Percentiles rank a stretch among this genome's conserved stretches.
These are phyloP conservation scores for Lycaena phlaeas DNA, from an alignment of 2,888 invertebrate species.

Conservation along the genomic window DNA sequence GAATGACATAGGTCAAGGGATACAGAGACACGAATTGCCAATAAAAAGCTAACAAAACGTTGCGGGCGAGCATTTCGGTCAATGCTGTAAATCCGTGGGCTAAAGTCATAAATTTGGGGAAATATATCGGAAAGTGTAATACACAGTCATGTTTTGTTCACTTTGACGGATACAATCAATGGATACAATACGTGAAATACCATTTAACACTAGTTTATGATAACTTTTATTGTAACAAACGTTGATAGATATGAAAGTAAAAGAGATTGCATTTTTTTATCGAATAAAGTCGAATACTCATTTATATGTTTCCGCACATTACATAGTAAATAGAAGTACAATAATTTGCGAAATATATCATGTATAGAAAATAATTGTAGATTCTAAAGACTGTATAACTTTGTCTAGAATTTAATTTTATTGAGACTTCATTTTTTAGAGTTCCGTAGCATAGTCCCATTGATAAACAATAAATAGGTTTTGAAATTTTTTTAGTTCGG, in stretches of 20 bases:
- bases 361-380: too few species aligned
- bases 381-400: too few species aligned
- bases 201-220: background rate
- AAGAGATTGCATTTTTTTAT: too few species aligned
- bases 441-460: too few species aligned
- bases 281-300: too few species aligned
- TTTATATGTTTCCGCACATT: too few species aligned
- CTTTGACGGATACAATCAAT: background rate
- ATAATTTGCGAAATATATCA: too few species aligned
- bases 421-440: too few species aligned
- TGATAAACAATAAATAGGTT: too few species aligned
- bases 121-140: conserved; percentile 62
- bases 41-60: conserved; percentile 68
- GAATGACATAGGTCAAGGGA: conserved; percentile 52
- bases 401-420: too few species aligned
- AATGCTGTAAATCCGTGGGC: conserved; percentile 62
- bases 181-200: background rate
- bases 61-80: conserved; percentile 63
- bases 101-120: conserved; percentile 50
- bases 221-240: background rate
- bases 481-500: too few species aligned
- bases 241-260: background rate
- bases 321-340: too few species aligned
- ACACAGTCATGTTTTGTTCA: conserved; percentile 23
- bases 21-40: conserved; percentile 67